Evolutionary conservation across 2,888 invertebrate species (phyloP).

Genomic region (Agrochola lychnidis): DNA sequence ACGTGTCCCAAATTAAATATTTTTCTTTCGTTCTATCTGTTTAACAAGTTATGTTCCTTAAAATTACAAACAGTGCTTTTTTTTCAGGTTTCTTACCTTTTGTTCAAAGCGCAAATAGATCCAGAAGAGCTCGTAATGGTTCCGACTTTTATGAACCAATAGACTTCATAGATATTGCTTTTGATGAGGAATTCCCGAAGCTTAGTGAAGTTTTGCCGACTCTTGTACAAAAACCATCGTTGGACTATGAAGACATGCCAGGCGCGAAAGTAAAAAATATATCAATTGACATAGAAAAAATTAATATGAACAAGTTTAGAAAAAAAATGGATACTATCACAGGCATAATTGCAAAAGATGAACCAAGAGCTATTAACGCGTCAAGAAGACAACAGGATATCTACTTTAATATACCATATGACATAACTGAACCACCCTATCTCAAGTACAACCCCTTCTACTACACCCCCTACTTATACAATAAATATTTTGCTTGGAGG

Average conservation of each 20-base stretch:
- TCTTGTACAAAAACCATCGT: slow-evolving; percentile 31
- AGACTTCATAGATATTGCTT: not conserved
- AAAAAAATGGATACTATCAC: slow-evolving; percentile 39
- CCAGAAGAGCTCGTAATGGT: not conserved
- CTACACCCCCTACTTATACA: too few species aligned
- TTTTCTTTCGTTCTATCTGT: not conserved
- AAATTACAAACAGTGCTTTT: not conserved
- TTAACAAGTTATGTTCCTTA: not conserved
- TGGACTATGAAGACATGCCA: slow-evolving; percentile 9
- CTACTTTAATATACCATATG: too few species aligned
- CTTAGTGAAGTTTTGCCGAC: slow-evolving; percentile 44
- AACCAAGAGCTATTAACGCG: slow-evolving; percentile 5
- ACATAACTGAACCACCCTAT: too few species aligned
- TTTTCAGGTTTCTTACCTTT: slow-evolving; percentile 31
- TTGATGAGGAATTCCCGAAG: slow-evolving; percentile 49
- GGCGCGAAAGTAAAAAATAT: slow-evolving; percentile 24
- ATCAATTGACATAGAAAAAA: slow-evolving; percentile 47
- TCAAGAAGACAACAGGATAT: slow-evolving; percentile 37
- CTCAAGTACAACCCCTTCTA: too few species aligned
- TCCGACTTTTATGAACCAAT: slow-evolving; percentile 2
- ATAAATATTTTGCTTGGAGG: too few species aligned
- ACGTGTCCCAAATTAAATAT: too few species aligned
- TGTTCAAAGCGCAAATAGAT: slow-evolving; percentile 7
- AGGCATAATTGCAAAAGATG: slow-evolving; percentile 13
- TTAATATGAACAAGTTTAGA: slow-evolving; percentile 41